Evolutionary conservation across 2,888 invertebrate genomes (phyloP).

Genomic region (Patella pellucida): DNA sequence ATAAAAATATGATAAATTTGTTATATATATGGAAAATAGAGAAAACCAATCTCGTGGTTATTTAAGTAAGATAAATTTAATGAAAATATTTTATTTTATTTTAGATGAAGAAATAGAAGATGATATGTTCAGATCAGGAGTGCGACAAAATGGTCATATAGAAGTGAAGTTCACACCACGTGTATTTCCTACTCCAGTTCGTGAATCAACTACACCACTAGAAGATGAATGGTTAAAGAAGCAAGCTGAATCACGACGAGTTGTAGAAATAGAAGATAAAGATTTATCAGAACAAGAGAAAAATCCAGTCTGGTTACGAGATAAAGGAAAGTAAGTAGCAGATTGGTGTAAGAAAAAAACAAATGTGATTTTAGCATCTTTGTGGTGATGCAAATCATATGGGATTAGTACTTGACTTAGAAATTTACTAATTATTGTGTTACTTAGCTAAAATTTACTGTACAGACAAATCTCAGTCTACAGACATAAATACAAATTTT

Average conservation of each 20-base stretch:
- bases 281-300: constrained; percentile 78
- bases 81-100: not conserved
- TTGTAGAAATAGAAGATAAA: constrained; percentile 79
- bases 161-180: constrained; percentile 82
- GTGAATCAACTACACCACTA: constrained; percentile 71
- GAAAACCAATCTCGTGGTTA: no score
- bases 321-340: constrained; percentile 80
- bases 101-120: constrained; percentile 63
- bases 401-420: not conserved
- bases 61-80: no score
- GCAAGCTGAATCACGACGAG: constrained; percentile 81
- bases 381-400: no score
- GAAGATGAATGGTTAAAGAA: constrained; percentile 87
- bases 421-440: not conserved
- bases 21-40: no score
- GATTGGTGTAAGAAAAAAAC: not conserved
- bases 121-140: constrained; percentile 59
- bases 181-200: constrained; percentile 84
- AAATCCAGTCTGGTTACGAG: constrained; percentile 85
- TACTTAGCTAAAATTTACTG: not conserved
- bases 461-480: no score
- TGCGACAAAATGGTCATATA: constrained; percentile 73
- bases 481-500: no score
- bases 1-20: no score
- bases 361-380: not conserved